Base-by-base conservation (phyloP, 1,140 invertebrate genomes). In the Dolichoris vasculosae region DNA sequence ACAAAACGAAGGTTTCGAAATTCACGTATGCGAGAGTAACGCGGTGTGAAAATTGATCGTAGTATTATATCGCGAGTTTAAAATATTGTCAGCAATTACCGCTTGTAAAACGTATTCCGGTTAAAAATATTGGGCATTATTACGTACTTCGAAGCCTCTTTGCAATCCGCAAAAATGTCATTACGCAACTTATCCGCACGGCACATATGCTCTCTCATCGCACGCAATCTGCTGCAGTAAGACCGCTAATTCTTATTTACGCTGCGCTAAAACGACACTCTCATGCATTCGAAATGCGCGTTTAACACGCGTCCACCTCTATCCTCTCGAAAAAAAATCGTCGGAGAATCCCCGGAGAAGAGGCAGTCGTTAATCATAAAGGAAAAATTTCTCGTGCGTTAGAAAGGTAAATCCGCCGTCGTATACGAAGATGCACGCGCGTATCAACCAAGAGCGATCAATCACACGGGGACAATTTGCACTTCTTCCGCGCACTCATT, bases 391-490 rank as follows among this genome's bases (percentile, higher is more conserved):
- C 64, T 69, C 69, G 46, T 48, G 75, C 64, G 64, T n/a, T 32
- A 35, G 69, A 6, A 43, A 73, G 69, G 30, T 73, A 38, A 73
- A 51, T 46, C 2, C 82, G 38, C 46, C 23, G 55, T 59, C 55
- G 55, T 59, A 26, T 59, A n/a, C n/a, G n/a, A n/a, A n/a, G n/a
- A 46, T 30, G 43, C 20, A n/a, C 26, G 32, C 32, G 80, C 75
- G 23, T 7, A 43, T 43, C 8, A 20, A 23, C 63, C 40, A 35
- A 9, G 20, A 79, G 67, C 86, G 76, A 84, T 86, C 82, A 86
- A 86, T 86, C 86, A 86, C 76, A 23, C 77, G 17, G 26, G 79
- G 73, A 82, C 80, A 86, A 86, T 86, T 86, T 86, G 63, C 80
- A 78, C 85, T 82, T 77, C 40, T n/a, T 80, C 23, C 63, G 38